Evolutionary conservation across 2,888 invertebrate genomes (phyloP).

Genomic region (Habrosyne pyritoides): DNA sequence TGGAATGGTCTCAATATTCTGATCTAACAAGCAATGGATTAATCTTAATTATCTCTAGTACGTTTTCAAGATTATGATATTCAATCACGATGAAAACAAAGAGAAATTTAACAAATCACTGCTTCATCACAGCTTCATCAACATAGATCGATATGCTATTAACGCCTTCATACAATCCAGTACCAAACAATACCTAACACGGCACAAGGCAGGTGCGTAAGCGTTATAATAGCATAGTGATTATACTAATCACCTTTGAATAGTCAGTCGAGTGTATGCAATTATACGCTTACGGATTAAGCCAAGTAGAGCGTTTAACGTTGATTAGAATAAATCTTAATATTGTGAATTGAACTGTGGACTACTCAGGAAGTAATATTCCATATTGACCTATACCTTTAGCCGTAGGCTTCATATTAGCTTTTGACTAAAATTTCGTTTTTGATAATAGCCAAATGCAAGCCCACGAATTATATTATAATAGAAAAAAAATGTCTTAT

Average conservation of each 20-base stretch:
- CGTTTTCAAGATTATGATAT: no score
- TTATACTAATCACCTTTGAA: slow-evolving; percentile 58
- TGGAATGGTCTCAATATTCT: no score
- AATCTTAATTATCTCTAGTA: no score
- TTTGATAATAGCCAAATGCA: no score
- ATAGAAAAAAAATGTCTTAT: no score
- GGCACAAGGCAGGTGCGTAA: slow-evolving; percentile 25
- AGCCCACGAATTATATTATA: no score
- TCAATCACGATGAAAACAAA: no score
- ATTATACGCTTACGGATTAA: slow-evolving; percentile 51
- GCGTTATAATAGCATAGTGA: slow-evolving; percentile 31
- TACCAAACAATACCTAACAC: slow-evolving; percentile 8
- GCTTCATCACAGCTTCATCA: neutral
- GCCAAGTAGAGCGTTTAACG: slow-evolving; percentile 40
- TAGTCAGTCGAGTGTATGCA: slow-evolving; percentile 51
- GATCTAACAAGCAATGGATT: no score
- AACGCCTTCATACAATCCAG: slow-evolving; percentile 3
- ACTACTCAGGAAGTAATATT: neutral
- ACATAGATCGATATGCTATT: neutral
- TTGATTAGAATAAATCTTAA: slow-evolving; percentile 49
- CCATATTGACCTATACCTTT: no score
- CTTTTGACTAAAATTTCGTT: no score
- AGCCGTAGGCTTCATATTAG: no score
- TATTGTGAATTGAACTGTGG: slow-evolving; percentile 24
- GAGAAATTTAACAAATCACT: no score